Evolutionary conservation across 1,140 invertebrate species (phyloP).

Genomic region (Lamellibrachia luymesi): DNA sequence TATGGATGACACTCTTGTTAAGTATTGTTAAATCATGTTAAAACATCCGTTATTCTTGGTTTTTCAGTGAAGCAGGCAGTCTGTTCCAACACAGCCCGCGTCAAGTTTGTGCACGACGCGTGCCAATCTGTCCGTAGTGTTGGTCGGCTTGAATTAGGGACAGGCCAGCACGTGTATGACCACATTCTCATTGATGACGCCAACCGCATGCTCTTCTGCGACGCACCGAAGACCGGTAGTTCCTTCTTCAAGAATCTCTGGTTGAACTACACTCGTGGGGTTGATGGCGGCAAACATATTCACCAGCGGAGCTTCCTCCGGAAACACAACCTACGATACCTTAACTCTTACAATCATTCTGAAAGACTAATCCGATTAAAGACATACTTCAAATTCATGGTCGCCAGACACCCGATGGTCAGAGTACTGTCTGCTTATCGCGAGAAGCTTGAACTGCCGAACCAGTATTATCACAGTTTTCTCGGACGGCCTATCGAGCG

Average conservation of each 20-base stretch:
- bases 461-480: not conserved
- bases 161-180: not conserved
- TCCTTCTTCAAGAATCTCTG: not conserved
- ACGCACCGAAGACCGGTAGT: not conserved
- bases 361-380: not conserved
- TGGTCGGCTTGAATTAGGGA: not conserved
- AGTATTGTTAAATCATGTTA: no score
- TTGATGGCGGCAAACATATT: not conserved
- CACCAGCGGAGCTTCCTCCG: not conserved
- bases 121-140: not conserved
- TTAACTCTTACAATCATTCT: not conserved
- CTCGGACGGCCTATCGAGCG: not conserved
- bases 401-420: not conserved
- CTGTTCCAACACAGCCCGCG: no score
- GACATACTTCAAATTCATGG: not conserved
- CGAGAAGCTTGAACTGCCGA: not conserved
- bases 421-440: not conserved
- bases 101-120: not conserved
- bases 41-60: no score
- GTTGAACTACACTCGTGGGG: not conserved
- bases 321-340: not conserved
- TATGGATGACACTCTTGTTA: no score
- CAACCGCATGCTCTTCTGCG: not conserved
- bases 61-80: no score
- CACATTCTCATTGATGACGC: not conserved